Evolutionary conservation across 35 echinoderm and acorn worm species (phyloP).

Genomic region (Lytechinus variegatus): DNA sequence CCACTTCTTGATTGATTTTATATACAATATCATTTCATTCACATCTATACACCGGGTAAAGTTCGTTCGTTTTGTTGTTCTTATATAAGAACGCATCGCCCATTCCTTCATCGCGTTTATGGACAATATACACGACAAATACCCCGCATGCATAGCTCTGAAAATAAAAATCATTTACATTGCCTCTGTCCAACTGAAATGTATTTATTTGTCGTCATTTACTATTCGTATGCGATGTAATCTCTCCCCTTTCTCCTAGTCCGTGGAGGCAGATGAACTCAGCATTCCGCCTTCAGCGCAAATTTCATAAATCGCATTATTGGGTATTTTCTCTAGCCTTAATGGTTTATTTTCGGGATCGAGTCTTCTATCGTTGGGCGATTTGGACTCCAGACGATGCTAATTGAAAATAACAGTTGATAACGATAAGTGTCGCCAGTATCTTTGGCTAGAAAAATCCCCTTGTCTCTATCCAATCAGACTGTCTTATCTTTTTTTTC

Average conservation of each 20-base stretch:
- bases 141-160: background rate
- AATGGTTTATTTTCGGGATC: constrained; percentile 18
- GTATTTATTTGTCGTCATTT: background rate
- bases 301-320: constrained; percentile 20
- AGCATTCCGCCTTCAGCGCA: background rate
- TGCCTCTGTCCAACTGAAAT: background rate
- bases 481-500: background rate
- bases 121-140: too few species aligned
- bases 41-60: background rate
- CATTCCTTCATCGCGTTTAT: background rate
- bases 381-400: background rate
- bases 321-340: constrained; percentile 18
- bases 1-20: constrained; percentile 6
- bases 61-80: background rate
- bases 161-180: background rate
- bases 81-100: background rate
- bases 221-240: background rate
- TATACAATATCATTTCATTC: background rate
- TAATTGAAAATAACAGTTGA: constrained; percentile 14
- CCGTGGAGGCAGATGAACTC: background rate
- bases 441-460: constrained; percentile 2
- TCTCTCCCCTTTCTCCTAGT: background rate
- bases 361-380: background rate
- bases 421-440: background rate
- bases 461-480: background rate